Conservation (phyloP, 1,140 invertebrate genomes). For the Papilio glaucus region DNA sequence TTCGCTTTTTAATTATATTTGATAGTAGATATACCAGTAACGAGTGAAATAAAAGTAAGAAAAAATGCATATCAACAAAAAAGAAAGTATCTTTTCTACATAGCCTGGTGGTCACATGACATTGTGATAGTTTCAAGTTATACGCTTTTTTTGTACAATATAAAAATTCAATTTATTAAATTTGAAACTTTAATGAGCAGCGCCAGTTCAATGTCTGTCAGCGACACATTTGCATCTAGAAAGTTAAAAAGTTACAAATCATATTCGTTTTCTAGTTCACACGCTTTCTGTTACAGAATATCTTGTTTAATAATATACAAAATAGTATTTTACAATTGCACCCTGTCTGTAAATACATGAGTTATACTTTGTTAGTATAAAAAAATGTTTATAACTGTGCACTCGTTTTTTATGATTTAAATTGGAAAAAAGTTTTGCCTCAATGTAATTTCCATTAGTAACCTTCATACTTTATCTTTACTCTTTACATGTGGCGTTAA, state of each 20-base stretch:
- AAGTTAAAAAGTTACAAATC: slow-evolving; percentile 16
- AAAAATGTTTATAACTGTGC: too few species aligned
- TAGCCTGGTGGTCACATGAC: background rate
- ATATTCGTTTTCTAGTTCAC: slow-evolving; percentile 13
- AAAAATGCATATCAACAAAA: background rate
- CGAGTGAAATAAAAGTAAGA: too few species aligned
- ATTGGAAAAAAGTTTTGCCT: background rate
- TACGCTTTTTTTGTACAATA: background rate
- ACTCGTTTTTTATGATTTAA: too few species aligned
- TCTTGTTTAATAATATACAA: background rate
- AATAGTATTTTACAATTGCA: background rate
- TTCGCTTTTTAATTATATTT: too few species aligned
- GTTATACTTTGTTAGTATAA: too few species aligned
- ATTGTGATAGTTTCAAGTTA: background rate
- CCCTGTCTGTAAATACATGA: background rate
- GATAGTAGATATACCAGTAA: too few species aligned
- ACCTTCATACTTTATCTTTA: slow-evolving; percentile 6
- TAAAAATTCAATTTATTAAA: background rate
- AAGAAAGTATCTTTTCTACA: background rate
- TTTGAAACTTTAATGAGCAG: background rate
- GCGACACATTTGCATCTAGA: slow-evolving; percentile 4
- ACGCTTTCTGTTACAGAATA: slow-evolving; percentile 16
- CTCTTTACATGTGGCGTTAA: background rate
- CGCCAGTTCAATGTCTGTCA: background rate
- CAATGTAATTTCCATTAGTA: background rate